These are phyloP conservation scores for Rambutsinella grinnellia DNA, from an alignment of 2,888 invertebrate species.

Conservation along the genomic window DNA sequence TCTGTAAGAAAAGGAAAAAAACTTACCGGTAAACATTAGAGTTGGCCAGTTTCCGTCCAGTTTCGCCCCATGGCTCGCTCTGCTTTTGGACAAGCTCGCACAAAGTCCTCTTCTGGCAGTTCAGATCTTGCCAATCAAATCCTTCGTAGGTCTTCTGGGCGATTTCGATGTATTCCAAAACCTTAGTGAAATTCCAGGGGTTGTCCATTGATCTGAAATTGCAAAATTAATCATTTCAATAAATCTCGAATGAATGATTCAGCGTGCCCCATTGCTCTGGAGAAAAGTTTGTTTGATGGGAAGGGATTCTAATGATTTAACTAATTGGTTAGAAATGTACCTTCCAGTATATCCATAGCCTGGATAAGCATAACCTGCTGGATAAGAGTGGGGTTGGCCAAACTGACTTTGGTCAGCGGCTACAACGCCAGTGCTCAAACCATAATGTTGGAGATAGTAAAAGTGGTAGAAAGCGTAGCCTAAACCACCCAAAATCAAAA, in stretches of 20 bases:
- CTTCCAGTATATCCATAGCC: conserved; percentile 41
- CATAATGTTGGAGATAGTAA: conserved; percentile 51
- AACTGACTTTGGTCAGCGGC: conserved; percentile 22
- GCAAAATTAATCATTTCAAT: neutral
- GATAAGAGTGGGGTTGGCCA: conserved; percentile 44
- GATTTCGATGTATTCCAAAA: conserved; percentile 65
- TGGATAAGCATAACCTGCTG: conserved; percentile 21
- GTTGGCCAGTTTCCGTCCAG: conserved; percentile 65
- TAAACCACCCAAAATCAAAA: conserved; percentile 58
- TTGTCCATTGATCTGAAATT: conserved; percentile 12
- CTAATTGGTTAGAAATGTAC: conserved; percentile 15
- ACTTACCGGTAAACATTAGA: conserved; percentile 55
- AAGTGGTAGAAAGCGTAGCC: conserved; percentile 59
- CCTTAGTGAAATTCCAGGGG: conserved; percentile 61
- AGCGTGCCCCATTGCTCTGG: conserved; percentile 3
- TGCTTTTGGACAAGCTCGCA: conserved; percentile 65
- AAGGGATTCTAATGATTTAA: neutral
- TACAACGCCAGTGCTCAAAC: neutral
- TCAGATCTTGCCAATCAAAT: conserved; percentile 66
- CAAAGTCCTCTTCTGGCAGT: conserved; percentile 66
- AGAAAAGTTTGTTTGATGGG: neutral
- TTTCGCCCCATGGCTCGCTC: conserved; percentile 62
- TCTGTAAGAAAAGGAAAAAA: conserved; percentile 12
- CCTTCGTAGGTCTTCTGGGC: conserved; percentile 66
- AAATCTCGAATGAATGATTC: neutral